Evolutionary conservation across 2,888 invertebrate species (phyloP).

Genomic region (Zhuqinia jingwanae): DNA sequence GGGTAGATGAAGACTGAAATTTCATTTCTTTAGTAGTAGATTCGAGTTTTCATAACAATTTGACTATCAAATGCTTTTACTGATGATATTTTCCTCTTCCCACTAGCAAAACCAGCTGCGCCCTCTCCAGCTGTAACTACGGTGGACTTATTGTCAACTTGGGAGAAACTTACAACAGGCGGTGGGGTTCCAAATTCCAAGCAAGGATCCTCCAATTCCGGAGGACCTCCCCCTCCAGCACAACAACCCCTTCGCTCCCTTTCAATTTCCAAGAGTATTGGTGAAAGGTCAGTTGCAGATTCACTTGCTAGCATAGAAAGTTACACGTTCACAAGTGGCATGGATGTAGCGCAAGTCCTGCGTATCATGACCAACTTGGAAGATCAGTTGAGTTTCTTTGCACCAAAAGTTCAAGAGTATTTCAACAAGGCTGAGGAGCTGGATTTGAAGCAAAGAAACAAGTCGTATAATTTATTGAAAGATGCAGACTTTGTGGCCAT

Average conservation of each 20-base stretch:
- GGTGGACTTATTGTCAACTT: constrained; percentile 74
- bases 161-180: constrained; percentile 70
- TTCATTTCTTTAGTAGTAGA: no score
- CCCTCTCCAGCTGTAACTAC: constrained; percentile 70
- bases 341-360: constrained; percentile 75
- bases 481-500: constrained; percentile 77
- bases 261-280: background rate
- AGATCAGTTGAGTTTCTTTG: constrained; percentile 77
- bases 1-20: no score
- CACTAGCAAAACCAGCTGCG: background rate
- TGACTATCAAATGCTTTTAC: no score
- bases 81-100: no score
- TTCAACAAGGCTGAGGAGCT: constrained; percentile 77
- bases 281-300: constrained; percentile 2
- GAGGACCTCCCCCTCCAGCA: background rate
- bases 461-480: constrained; percentile 73
- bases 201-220: background rate
- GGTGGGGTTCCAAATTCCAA: background rate
- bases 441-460: constrained; percentile 72
- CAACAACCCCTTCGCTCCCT: background rate
- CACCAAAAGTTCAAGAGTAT: constrained; percentile 75
- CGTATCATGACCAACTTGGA: constrained; percentile 75
- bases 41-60: no score
- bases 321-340: constrained; percentile 72
- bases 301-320: constrained; percentile 56